Base-by-base conservation (phyloP, 2,888 invertebrate species). In the Epiblema foenella region DNA sequence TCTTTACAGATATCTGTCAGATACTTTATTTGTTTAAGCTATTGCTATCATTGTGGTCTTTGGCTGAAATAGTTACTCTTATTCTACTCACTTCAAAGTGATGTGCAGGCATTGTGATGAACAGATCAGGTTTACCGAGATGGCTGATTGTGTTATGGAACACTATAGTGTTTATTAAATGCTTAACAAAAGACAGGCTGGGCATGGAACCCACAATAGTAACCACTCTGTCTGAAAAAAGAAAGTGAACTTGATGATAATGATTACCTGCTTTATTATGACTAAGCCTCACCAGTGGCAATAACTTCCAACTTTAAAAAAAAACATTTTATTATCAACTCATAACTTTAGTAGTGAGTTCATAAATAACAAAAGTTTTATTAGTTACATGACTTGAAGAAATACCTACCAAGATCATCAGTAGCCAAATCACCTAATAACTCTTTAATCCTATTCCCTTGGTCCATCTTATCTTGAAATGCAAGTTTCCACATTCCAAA, bases 121-220 rank as follows among this genome's bases (percentile, higher is more conserved):
- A 96, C 72, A 96, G 88, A 78, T 95, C 94, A 33, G 95, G 90
- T 75, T 95, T 93, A 49, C 96, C 97, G 73, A 93, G 84, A 37
- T 90, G 89, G 72, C 93, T 89, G 5, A 95, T 84, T 66, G 93
- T 90, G 68, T 90, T 93, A 85, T 95, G 95, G 77, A 95, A 94
- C 7, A 95, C 86, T 65, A 95, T 87, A 29, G 94, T 94, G 76
- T 91, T 90, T 42, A 96, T 93, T 69, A 97, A 80, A 84, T 95
- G 94, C 77, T 91, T 94, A n/a, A 96, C 90, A 84, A 96, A 96
- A 1, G 84, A 83, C 33, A 91, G 81, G 9, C 93, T 92, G 1
- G 94, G 91, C 88, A 95, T 90, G 0, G 95, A 84, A 17, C 95
- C 95, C 75, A 96, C 90, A 77, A 96, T 91, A 74, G 94, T 93